Evolutionary conservation across 2,888 invertebrate species (phyloP).

Genomic region (Deroplatys truncata): DNA sequence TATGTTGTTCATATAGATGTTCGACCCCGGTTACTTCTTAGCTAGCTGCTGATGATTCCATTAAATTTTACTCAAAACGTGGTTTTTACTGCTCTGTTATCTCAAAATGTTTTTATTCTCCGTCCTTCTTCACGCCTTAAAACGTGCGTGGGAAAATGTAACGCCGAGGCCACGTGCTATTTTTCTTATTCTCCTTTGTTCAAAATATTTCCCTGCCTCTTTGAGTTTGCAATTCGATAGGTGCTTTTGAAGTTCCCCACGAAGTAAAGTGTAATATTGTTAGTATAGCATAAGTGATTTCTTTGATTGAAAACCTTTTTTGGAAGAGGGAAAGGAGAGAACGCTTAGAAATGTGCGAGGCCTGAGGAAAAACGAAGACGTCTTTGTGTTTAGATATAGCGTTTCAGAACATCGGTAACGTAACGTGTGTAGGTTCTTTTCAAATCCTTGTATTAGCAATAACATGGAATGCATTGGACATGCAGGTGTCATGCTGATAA

Average conservation of each 20-base stretch:
- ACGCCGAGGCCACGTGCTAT: conserved; percentile 1
- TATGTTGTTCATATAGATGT: too few relatives aligned
- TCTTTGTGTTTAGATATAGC: too few relatives aligned
- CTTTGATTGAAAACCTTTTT: neutral
- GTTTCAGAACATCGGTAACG: neutral
- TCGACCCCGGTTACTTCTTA: neutral
- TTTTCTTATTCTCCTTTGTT: neutral
- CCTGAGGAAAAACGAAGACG: neutral
- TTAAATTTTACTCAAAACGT: neutral
- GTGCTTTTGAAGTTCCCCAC: conserved; percentile 5
- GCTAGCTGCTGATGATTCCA: neutral
- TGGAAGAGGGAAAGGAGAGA: neutral
- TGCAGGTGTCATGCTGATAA: too few relatives aligned
- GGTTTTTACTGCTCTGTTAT: neutral
- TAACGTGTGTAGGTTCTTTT: neutral
- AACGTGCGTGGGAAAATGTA: conserved; percentile 6
- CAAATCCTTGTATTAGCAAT: neutral
- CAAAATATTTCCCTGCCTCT: neutral
- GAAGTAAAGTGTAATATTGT: conserved; percentile 5
- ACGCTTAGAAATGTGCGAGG: neutral
- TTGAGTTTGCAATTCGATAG: conserved; percentile 15
- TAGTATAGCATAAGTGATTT: conserved; percentile 9
- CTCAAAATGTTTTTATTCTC: neutral
- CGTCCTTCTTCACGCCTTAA: neutral
- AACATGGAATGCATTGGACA: too few relatives aligned